Conservation (phyloP, 1,140 invertebrate genomes). For the Bombus vancouverensis region DNA sequence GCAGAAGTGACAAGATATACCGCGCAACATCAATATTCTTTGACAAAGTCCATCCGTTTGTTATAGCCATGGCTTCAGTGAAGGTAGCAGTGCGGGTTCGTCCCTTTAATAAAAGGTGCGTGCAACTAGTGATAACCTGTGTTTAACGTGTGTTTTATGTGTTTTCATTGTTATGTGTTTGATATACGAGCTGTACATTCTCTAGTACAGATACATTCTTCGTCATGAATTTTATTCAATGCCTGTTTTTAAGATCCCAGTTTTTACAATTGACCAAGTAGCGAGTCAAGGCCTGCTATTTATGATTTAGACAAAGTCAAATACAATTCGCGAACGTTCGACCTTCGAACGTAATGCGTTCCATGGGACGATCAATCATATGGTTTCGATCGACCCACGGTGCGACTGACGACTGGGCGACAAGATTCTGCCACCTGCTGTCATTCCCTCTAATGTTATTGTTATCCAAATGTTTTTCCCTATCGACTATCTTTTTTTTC, state of each 20-base stretch:
- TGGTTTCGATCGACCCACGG: conserved; percentile 20
- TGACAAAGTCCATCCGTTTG: conserved; percentile 63
- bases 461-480: neutral
- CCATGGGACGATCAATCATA: conserved; percentile 38
- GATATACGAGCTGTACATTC: neutral
- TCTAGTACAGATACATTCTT: neutral
- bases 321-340: neutral
- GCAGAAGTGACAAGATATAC: neutral
- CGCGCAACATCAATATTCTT: neutral
- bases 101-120: conserved; percentile 91
- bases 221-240: neutral
- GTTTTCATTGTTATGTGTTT: neutral
- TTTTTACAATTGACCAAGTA: neutral
- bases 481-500: neutral
- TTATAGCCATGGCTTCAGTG: conserved; percentile 88
- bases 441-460: conserved; percentile 27
- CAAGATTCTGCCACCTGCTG: conserved; percentile 51
- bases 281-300: neutral
- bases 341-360: neutral
- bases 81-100: conserved; percentile 92
- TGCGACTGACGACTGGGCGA: conserved; percentile 11
- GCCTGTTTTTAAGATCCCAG: no score
- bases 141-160: neutral
- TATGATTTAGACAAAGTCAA: neutral
- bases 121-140: conserved; percentile 29